Conservation (phyloP, 2,797 vertebrate genomes). For the Peromyscus aztecus region DNA sequence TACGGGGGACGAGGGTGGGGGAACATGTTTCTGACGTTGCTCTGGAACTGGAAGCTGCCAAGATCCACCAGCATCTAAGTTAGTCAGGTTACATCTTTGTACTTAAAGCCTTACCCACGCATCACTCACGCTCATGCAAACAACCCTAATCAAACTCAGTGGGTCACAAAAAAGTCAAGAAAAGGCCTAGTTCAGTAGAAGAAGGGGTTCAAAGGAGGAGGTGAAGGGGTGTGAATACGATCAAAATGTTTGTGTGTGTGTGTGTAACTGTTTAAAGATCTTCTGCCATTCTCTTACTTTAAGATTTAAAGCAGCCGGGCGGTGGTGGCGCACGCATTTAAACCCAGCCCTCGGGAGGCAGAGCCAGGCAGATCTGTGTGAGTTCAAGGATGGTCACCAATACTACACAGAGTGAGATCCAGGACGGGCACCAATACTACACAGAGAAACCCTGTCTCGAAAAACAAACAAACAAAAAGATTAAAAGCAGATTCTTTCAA, state of each 20-base stretch:
- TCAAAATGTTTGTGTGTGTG: background rate
- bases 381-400: too few species aligned
- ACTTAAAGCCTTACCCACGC: background rate
- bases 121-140: background rate
- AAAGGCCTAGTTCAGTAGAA: background rate
- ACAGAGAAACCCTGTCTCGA: too few species aligned
- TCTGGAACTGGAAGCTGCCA: slow-evolving; percentile 25
- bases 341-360: too few species aligned
- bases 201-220: background rate
- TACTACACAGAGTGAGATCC: too few species aligned
- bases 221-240: background rate
- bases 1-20: background rate
- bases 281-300: slow-evolving; percentile 42
- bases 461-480: too few species aligned
- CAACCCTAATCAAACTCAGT: background rate
- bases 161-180: background rate
- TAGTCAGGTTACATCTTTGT: slow-evolving; percentile 19
- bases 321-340: too few species aligned
- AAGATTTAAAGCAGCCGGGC: too few species aligned
- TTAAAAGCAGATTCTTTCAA: slow-evolving; percentile 56
- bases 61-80: background rate
- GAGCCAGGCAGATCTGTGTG: too few species aligned
- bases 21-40: background rate
- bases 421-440: too few species aligned
- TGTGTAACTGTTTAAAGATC: background rate